These are phyloP conservation scores for Cybosia mesomella DNA, from an alignment of 2,888 invertebrate genomes.

Conservation along the genomic window DNA sequence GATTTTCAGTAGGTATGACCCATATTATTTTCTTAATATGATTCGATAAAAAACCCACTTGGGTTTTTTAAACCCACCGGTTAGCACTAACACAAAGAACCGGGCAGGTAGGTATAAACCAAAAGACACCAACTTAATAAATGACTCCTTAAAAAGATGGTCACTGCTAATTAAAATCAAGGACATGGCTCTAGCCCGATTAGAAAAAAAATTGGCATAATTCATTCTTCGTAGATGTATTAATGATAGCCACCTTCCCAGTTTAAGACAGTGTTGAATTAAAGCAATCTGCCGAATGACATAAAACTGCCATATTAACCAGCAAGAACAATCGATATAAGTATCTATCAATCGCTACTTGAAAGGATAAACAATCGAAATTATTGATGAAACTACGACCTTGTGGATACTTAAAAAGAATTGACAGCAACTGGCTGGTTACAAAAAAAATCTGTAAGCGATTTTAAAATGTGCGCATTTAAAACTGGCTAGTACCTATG, in stretches of 20 bases:
- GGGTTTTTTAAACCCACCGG: no score
- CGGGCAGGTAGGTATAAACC: no score
- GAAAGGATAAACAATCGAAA: constrained; percentile 22
- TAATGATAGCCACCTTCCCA: background rate
- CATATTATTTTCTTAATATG: no score
- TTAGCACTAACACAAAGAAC: no score
- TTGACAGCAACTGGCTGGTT: constrained; percentile 8
- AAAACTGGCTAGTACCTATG: constrained; percentile 17
- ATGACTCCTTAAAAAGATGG: background rate
- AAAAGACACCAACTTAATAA: background rate
- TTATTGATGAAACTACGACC: constrained; percentile 26
- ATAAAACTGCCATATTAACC: background rate
- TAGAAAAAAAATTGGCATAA: background rate
- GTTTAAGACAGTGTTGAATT: background rate
- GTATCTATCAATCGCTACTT: constrained; percentile 18
- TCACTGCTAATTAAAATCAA: constrained; percentile 4
- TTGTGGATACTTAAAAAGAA: constrained; percentile 30
- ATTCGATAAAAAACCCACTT: no score
- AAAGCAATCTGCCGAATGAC: background rate
- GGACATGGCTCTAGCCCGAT: background rate
- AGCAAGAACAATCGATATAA: constrained; percentile 6
- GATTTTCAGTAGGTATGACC: no score
- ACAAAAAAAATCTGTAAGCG: constrained; percentile 11
- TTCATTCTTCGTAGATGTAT: background rate
- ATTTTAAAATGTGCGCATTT: constrained; percentile 26